Evolutionary conservation across 2,888 invertebrate genomes (phyloP).

Genomic region (Glaucopsyche alexis): DNA sequence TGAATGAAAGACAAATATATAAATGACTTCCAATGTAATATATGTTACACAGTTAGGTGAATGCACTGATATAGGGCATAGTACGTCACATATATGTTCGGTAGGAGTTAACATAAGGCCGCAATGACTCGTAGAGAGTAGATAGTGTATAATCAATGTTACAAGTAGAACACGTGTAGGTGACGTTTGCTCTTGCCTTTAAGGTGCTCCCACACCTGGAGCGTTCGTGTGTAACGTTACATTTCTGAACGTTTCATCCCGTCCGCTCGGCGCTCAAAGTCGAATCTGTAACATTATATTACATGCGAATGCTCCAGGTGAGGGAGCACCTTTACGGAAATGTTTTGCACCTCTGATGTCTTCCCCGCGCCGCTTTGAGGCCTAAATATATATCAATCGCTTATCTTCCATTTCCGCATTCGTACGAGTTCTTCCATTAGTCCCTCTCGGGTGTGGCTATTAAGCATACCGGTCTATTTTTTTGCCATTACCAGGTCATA

Average conservation of each 20-base stretch:
- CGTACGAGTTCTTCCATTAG: not conserved
- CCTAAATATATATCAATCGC: constrained; percentile 31
- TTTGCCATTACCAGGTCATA: no score
- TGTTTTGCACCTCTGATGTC: constrained; percentile 29
- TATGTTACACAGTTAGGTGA: constrained; percentile 26
- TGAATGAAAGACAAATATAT: constrained; percentile 25
- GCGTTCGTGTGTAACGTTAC: no score
- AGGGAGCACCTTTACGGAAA: no score
- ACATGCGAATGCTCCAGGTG: no score
- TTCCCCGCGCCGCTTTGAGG: constrained; percentile 29
- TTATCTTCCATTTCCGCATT: constrained; percentile 24
- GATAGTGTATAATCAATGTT: constrained; percentile 39
- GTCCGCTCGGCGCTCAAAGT: no score
- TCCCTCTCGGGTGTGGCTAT: not conserved
- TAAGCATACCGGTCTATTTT: not conserved
- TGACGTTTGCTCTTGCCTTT: constrained; percentile 38
- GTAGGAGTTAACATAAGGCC: constrained; percentile 25
- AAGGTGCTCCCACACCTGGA: no score
- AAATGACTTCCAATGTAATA: constrained; percentile 17
- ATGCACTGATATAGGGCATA: constrained; percentile 22
- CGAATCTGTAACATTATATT: no score
- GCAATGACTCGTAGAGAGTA: constrained; percentile 37
- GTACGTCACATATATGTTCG: constrained; percentile 19
- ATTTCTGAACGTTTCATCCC: no score
- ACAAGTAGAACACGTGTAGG: constrained; percentile 35